These are phyloP conservation scores for Dysidea cf. avara DNA, from an alignment of 37 sponge, comb jelly and placozoan genomes.

Conservation along the genomic window DNA sequence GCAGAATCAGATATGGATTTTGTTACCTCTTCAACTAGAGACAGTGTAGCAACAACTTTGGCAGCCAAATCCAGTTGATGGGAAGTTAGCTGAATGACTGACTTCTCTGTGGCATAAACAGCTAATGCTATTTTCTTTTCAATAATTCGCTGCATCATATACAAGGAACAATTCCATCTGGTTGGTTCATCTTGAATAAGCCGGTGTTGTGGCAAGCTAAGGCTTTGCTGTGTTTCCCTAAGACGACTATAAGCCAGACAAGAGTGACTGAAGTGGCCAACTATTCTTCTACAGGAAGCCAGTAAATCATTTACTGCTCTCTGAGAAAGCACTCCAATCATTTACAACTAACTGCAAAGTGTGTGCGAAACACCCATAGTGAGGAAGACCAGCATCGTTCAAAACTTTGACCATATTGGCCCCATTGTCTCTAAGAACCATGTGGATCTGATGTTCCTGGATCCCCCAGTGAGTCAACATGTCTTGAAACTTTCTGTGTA, in stretches of 20 bases:
- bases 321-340: constrained; percentile 37
- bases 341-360: constrained; percentile 22
- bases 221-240: constrained; percentile 7
- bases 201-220: constrained; percentile 22
- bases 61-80: background rate
- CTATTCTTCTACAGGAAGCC: constrained; percentile 19
- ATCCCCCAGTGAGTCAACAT: constrained; percentile 39
- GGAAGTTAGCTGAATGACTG: background rate
- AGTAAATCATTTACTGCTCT: constrained; percentile 12
- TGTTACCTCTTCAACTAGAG: constrained; percentile 3
- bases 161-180: constrained; percentile 10
- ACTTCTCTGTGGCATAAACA: background rate
- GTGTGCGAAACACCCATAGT: constrained; percentile 21
- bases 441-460: background rate
- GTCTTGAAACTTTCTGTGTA: constrained; percentile 4
- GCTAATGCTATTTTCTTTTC: constrained; percentile 22
- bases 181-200: constrained; percentile 17
- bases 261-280: constrained; percentile 30
- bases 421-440: constrained; percentile 25
- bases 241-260: constrained; percentile 1
- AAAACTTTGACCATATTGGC: constrained; percentile 20
- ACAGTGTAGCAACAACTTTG: background rate
- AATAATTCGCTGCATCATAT: constrained; percentile 7
- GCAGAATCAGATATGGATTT: background rate
- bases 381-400: background rate